phyloP scores from a whole-genome alignment of 2,888 invertebrate genomes.

The Cantharis nigra region DNA sequence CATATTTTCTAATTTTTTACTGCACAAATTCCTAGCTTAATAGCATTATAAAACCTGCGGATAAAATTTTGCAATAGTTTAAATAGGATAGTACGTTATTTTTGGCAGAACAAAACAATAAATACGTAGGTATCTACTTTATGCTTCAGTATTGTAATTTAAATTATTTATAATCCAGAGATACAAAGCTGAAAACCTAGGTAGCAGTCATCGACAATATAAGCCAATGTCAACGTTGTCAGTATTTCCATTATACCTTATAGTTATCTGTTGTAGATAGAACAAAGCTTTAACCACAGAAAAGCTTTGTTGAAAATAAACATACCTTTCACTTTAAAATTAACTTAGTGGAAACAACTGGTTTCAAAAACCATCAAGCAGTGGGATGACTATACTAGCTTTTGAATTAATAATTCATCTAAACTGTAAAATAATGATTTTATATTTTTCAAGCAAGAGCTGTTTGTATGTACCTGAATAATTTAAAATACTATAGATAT shows the following conservation, averaged over 20 bases:
- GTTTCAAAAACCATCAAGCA: background rate
- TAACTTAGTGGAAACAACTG: background rate
- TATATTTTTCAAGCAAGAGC: background rate
- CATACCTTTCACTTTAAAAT: background rate
- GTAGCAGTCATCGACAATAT: background rate
- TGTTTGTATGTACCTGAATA: background rate
- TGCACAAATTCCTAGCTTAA: background rate
- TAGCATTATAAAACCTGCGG: background rate
- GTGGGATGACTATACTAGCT: background rate
- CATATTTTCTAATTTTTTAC: too few relatives aligned
- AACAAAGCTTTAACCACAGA: slow-evolving; percentile 2
- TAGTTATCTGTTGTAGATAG: background rate
- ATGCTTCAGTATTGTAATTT: background rate
- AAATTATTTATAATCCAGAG: background rate
- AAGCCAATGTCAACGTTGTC: slow-evolving; percentile 1
- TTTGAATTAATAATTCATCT: background rate
- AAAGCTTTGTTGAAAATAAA: background rate
- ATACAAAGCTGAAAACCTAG: background rate
- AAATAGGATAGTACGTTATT: background rate
- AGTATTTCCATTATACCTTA: background rate
- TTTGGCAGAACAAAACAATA: background rate
- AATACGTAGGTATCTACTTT: background rate
- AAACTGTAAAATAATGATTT: background rate
- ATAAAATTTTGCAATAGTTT: background rate
- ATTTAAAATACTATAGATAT: background rate